A percentile compares a stretch with the other conserved stretches of the same genome.
phyloP scores from a whole-genome alignment of 2,888 invertebrate species.

The Hyles lineata region DNA sequence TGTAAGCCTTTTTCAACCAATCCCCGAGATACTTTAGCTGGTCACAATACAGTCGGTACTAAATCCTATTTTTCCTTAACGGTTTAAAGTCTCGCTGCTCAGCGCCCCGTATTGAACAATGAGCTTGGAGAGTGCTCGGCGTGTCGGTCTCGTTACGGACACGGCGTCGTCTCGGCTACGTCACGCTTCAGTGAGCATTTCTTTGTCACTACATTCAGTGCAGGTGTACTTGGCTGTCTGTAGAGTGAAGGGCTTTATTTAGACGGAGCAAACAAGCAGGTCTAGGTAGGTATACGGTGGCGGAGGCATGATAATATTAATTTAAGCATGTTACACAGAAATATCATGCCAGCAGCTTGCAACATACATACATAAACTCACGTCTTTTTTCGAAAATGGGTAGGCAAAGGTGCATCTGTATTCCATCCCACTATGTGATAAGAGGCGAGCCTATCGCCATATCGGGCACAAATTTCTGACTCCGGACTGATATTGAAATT shows the following conservation, averaged over 20 bases:
- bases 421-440: no score
- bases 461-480: no score
- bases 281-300: no score
- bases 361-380: no score
- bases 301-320: not conserved
- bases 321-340: not conserved
- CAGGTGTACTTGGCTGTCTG: slow-evolving; percentile 4
- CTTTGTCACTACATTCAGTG: slow-evolving; percentile 22
- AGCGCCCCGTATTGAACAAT: slow-evolving; percentile 14
- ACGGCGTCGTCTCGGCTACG: slow-evolving; percentile 10
- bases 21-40: not conserved
- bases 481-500: no score
- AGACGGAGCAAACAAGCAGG: no score
- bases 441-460: no score
- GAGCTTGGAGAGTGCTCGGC: slow-evolving; percentile 3
- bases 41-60: not conserved
- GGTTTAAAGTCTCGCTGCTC: slow-evolving; percentile 4
- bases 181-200: slow-evolving; percentile 18
- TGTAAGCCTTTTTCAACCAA: not conserved
- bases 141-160: slow-evolving; percentile 19
- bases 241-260: not conserved
- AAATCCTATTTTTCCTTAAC: slow-evolving; percentile 5
- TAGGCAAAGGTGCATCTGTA: no score
- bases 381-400: no score
- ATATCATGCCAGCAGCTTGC: no score